Evolutionary conservation across 2,113 vertebrate genomes (phyloP).

Genomic region (Dicentrarchus labrax): DNA sequence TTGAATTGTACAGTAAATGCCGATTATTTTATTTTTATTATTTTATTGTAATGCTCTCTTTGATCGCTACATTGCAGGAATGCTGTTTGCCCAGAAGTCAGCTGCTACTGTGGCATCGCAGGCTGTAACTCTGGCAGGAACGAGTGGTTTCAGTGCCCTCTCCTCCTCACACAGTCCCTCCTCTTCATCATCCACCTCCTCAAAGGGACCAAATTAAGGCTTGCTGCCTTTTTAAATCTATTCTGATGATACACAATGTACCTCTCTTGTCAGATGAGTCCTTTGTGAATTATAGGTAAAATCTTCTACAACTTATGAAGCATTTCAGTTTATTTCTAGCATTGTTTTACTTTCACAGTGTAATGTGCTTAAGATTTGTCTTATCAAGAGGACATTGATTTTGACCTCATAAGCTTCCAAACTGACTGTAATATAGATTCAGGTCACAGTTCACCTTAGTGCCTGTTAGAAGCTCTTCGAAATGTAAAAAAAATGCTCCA

Average conservation of each 20-base stretch:
- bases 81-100: slow-evolving; percentile 84
- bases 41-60: not conserved
- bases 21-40: not conserved
- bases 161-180: slow-evolving; percentile 79
- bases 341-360: slow-evolving; percentile 19
- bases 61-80: slow-evolving; percentile 73
- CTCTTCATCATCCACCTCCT: slow-evolving; percentile 81
- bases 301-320: slow-evolving; percentile 12
- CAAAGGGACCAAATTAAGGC: slow-evolving; percentile 80
- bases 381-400: not conserved
- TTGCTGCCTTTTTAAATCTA: slow-evolving; percentile 29
- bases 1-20: not conserved
- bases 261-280: slow-evolving; percentile 50
- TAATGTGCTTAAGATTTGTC: slow-evolving; percentile 33
- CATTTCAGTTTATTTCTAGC: not conserved
- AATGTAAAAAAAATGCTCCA: slow-evolving; percentile 30
- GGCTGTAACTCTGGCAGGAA: slow-evolving; percentile 74
- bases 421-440: slow-evolving; percentile 31
- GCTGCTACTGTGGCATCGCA: slow-evolving; percentile 70
- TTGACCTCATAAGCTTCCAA: slow-evolving; percentile 11
- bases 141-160: slow-evolving; percentile 80
- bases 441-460: slow-evolving; percentile 61
- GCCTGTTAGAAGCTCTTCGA: slow-evolving; percentile 53
- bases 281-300: slow-evolving; percentile 30
- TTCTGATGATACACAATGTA: not conserved